These are phyloP conservation scores for Candoia aspera DNA, from an alignment of 2,113 vertebrate genomes.

Conservation along the genomic window DNA sequence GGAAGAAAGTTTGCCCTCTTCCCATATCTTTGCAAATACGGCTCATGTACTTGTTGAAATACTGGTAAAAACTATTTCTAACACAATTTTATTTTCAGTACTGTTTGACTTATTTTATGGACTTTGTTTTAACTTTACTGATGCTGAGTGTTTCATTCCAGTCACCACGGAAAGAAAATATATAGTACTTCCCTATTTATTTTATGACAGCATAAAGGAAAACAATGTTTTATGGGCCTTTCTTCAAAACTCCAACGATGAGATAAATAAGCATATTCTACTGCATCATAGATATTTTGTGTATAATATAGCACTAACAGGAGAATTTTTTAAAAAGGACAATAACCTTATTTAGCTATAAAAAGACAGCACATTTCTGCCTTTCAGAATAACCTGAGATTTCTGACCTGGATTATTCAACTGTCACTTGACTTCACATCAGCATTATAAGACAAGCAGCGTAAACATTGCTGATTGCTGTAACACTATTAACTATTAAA, in stretches of 20 bases:
- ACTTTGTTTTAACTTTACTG: conserved; percentile 20
- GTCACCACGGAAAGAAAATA: conserved; percentile 42
- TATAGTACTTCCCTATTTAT: conserved; percentile 15
- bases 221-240: conserved; percentile 28
- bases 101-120: background rate
- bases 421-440: conserved; percentile 50
- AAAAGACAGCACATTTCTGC: conserved; percentile 42
- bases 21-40: background rate
- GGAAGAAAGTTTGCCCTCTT: background rate
- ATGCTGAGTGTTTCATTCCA: conserved; percentile 31
- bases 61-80: background rate
- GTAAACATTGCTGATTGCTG: conserved; percentile 43
- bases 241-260: background rate
- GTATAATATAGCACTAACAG: conserved; percentile 39
- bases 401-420: conserved; percentile 37
- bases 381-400: conserved; percentile 41
- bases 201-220: conserved; percentile 38
- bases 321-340: conserved; percentile 40
- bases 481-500: conserved; percentile 61
- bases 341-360: conserved; percentile 53
- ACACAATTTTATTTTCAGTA: background rate
- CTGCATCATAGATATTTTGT: conserved; percentile 43
- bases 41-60: background rate
- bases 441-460: conserved; percentile 53
- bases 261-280: conserved; percentile 25